Conservation (phyloP, 1,140 invertebrate genomes). For the Neelides sp. region DNA sequence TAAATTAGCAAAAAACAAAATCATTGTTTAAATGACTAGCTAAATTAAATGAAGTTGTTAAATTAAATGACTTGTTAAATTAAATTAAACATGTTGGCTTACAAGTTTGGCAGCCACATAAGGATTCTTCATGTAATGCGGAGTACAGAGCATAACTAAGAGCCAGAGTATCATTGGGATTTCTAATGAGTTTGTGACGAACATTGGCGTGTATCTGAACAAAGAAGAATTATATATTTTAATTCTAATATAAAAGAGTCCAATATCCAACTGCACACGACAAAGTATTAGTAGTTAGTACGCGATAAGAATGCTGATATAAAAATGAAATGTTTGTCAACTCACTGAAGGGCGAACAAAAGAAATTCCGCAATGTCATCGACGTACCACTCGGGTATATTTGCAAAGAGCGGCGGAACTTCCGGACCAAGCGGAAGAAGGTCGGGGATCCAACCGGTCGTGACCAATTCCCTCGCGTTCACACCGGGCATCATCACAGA, state of each 20-base stretch:
- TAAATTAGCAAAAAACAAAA: constrained; percentile 9
- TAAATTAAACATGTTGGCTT: not conserved
- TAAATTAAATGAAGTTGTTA: not conserved
- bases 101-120: constrained; percentile 85
- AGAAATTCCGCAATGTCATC: constrained; percentile 93
- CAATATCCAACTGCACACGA: too few species aligned
- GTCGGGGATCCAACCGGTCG: constrained; percentile 31
- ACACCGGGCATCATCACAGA: constrained; percentile 31
- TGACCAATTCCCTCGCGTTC: not conserved
- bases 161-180: constrained; percentile 76
- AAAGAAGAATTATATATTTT: constrained; percentile 30
- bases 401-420: constrained; percentile 62
- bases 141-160: constrained; percentile 73
- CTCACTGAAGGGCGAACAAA: constrained; percentile 83
- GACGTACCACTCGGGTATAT: constrained; percentile 89
- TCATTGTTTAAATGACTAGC: not conserved
- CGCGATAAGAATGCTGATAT: too few species aligned
- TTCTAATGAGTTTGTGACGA: constrained; percentile 63
- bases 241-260: too few species aligned
- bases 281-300: too few species aligned
- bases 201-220: constrained; percentile 59
- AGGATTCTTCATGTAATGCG: constrained; percentile 84
- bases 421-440: constrained; percentile 44
- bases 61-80: not conserved
- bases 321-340: constrained; percentile 32